Evolutionary conservation across 2,888 invertebrate genomes (phyloP), one percentile per base, ranked within the genome.

Genomic region (Eugnorisma glareosa): DNA sequence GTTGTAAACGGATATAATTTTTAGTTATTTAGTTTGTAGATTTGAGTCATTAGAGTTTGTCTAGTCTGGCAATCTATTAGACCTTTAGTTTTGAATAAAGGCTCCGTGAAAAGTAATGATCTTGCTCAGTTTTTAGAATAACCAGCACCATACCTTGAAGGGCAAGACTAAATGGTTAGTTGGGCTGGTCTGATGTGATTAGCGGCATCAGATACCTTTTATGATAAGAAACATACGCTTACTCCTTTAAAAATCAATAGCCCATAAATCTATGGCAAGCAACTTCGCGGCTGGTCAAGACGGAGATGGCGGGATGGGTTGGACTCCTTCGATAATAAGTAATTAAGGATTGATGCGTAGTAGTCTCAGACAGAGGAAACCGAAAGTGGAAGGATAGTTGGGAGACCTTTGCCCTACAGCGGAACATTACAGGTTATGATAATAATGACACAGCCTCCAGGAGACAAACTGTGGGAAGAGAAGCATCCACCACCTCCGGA

Each of bases 21-120:
- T 79, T 40, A 6, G 31, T 81, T 77, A 72, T 66, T 57, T 77
- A n/a, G 15, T 64, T 64, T 48, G 64, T 66, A 48, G 64, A 73
- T 80, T 71, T 61, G 10, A 24, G 21, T 28, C 18, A 21, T 80
- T 48, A 45, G 18, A 45, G 3, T 0, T 24, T 37, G 37, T 43
- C 31, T 31, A 18, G 18, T 31, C 10, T 79, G 37, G 45, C 10
- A 57, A 40, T 18, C 11, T 40, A 8, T 59, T 68, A 15, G 10
- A 43, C 0, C 8, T 37, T 2, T 64, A 11, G 24, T 67, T 37
- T 54, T 28, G 7, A 6, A 35, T 1, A 54, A 57, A 57, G 21
- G 35, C 18, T 51, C 1, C 11, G 2, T n/a, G 18, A 31, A 21
- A 31, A 24, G 24, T 24, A n/a, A n/a, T n/a, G n/a, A n/a, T n/a